phyloP scores from a whole-genome alignment of 2,888 invertebrate genomes.

The Parnassius mnemosyne region DNA sequence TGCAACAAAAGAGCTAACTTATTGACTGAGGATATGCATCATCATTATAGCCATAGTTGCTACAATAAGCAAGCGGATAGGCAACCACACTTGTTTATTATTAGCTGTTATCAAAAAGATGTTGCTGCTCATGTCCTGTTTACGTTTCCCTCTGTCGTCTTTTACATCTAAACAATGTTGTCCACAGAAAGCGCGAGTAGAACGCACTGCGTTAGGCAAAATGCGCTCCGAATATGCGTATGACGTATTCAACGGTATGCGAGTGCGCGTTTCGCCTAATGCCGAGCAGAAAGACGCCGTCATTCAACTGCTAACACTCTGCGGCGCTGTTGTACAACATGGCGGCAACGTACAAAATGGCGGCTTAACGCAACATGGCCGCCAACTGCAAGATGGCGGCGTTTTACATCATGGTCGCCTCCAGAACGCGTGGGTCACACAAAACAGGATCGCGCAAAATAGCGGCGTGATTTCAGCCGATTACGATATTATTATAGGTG shows the following conservation, averaged over 20 bases:
- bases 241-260: constrained; percentile 61
- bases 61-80: no score
- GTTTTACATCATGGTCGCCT: constrained; percentile 32
- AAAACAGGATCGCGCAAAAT: constrained; percentile 30
- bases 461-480: constrained; percentile 27
- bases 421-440: constrained; percentile 29
- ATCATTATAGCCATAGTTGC: no score
- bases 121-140: no score
- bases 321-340: constrained; percentile 50
- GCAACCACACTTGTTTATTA: no score
- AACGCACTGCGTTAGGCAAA: constrained; percentile 53
- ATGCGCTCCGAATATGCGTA: constrained; percentile 57
- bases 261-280: constrained; percentile 42
- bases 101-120: no score
- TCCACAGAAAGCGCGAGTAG: constrained; percentile 65
- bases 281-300: constrained; percentile 53
- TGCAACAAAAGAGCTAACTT: no score
- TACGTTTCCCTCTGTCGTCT: no score
- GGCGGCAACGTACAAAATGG: constrained; percentile 27
- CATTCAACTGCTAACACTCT: constrained; percentile 49
- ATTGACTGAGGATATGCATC: no score
- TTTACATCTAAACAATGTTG: constrained; percentile 4
- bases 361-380: constrained; percentile 32
- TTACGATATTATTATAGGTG: constrained; percentile 52
- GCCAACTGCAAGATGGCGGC: constrained; percentile 27